Evolutionary conservation across 2,113 vertebrate genomes (phyloP), one percentile per base, ranked within the genome.

Genomic region (Garra rufa): DNA sequence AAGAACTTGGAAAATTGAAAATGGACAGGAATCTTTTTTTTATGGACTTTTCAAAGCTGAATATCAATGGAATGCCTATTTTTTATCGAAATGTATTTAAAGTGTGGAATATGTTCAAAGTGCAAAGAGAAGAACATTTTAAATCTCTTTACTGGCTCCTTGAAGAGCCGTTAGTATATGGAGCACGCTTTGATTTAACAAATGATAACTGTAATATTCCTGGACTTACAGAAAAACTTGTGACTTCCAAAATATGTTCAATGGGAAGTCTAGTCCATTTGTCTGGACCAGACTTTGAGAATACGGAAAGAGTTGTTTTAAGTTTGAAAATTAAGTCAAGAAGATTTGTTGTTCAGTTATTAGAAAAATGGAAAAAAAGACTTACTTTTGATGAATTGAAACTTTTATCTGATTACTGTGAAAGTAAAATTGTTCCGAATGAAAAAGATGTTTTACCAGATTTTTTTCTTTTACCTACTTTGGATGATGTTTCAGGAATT

Each of bases 1-100:
- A 26, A 38, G 41, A 19, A n/a, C n/a, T n/a, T n/a, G n/a, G n/a
- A n/a, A n/a, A n/a, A n/a, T n/a, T n/a, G n/a, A n/a, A n/a, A n/a
- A n/a, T n/a, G n/a, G n/a, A n/a, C n/a, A n/a, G n/a, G n/a, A n/a
- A n/a, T n/a, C n/a, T n/a, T n/a, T 24, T 71, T 19, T 38, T 24
- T 41, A 30, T 61, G n/a, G 17, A 83, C 21, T 8, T 14, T 3
- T 26, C 13, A 43, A 57, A 52, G 6, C 11, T 61, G 19, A 61
- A 83, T 9, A 46, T 41, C 6, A 44, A 17, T 28, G 26, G 38
- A 44, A 15, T 61, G 4, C 15, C 9, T 74, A 13, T n/a, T 26
- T 83, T 71, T 59, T 82, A 73, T 44, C 50, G 1, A 0, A 55
- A 55, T 55, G 26, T 71, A 26, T 71, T 82, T 71, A 55, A 57